Base-by-base conservation (phyloP, 2,113 vertebrate species). In the Tonatia bakeri region DNA sequence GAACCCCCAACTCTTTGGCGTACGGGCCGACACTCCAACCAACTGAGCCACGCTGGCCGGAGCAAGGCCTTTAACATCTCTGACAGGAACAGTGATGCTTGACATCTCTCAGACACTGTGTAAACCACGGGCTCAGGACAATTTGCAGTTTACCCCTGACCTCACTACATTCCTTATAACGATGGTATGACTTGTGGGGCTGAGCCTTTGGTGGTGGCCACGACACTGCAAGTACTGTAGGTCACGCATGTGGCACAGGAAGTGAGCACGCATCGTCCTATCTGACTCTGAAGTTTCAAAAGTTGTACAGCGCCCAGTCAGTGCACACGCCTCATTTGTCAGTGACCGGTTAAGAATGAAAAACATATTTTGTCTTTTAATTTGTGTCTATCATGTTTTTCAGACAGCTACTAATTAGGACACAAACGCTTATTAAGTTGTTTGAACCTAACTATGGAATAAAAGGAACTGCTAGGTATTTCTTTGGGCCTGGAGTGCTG, bases 401-500 rank as follows among this genome's bases (percentile, higher is more conserved):
- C 38, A 28, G 76, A 70, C 20, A 92, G 43, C 33, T 72, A 38
- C 3, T 52, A 76, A 50, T 59, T 54, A 85, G 14, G 52, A 40
- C 38, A 77, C 73, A 92, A 75, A 59, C 69, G 31, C 20, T 92
- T 90, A 77, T 19, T 91, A 26, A 36, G 12, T 85, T 75, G 3
- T 91, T 89, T 82, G 59, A 90, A 50, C 4, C 19, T n/a, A 73
- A 67, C 64, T 76, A 36, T 4, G 2, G 72, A 54, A 20, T 61
- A 52, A 87, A 28, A 17, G 28, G 14, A 59, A 92, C 33, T 76
- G 4, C 61, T 72, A 31, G 36, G 20, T 87, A 59, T 43, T 96
- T 93, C 52, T 91, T 93, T 96, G 40, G 95, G 45, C 73, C 20
- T 67, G 24, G 5, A n/a, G 15, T 28, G 33, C 84, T 40, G 19